Percentiles rank a stretch among this genome's conserved stretches.
These are phyloP conservation scores for Eulithis prunata DNA, from an alignment of 2,888 invertebrate genomes.

Conservation along the genomic window DNA sequence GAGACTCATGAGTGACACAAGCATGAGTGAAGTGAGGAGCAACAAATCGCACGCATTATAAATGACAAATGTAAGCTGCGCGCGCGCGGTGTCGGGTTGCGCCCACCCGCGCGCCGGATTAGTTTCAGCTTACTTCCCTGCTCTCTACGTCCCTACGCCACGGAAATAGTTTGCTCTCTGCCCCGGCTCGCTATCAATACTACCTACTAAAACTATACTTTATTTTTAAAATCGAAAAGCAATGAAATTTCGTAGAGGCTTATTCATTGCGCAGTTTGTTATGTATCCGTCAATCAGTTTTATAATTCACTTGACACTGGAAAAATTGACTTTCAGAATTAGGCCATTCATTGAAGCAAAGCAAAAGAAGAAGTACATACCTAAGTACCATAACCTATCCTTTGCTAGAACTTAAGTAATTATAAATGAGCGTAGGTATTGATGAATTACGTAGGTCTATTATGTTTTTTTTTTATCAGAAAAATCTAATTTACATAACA, in stretches of 20 bases:
- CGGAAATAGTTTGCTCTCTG: conserved; percentile 73
- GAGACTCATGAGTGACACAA: conserved; percentile 9
- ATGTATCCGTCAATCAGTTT: conserved; percentile 1
- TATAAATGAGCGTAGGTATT: no score
- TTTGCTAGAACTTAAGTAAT: no score
- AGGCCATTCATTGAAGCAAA: no score
- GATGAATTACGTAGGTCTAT: no score
- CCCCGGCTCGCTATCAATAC: conserved; percentile 72
- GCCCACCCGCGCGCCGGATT: conserved; percentile 80
- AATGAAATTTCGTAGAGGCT: conserved; percentile 11
- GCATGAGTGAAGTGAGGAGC: conserved; percentile 66
- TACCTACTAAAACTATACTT: conserved; percentile 40
- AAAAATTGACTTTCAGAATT: no score
- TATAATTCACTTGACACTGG: no score
- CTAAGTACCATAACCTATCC: no score
- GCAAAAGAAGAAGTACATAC: no score
- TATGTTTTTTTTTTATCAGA: no score
- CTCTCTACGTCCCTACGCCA: conserved; percentile 50
- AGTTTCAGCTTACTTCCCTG: conserved; percentile 80
- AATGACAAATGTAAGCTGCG: conserved; percentile 83
- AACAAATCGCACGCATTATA: conserved; percentile 84
- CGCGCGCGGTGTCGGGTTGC: conserved; percentile 78
- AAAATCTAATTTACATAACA: no score
- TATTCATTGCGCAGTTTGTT: not conserved
- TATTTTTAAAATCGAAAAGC: conserved; percentile 22